Base-by-base conservation (phyloP, 2,113 vertebrate species). In the Mesoclemmys tuberculata region DNA sequence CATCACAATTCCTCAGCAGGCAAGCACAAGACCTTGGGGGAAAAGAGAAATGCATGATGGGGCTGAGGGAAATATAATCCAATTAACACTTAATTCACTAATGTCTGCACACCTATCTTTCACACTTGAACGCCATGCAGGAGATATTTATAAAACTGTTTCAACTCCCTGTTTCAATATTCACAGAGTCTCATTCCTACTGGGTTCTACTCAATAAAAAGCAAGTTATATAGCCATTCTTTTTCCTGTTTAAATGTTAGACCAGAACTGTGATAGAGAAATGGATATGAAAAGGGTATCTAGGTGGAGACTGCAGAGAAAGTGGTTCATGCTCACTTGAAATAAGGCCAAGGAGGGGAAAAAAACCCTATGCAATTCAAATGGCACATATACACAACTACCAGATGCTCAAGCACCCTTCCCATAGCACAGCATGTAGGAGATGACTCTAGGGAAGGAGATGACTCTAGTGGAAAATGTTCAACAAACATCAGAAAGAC, bases 51-150 rank as follows among this genome's bases (percentile, higher is more conserved):
- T 61, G 18, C 54, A 85, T 89, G 92, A 85, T 29, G 51, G 46
- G 41, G 31, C 55, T 82, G 38, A 85, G 44, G 48, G 46, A 87
- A 96, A 91, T 71, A 89, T 56, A 97, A 95, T 81, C 49, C 55
- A 96, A 95, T 97, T 96, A 97, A 93, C 94, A 96, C 31, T 93
- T 93, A 88, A 61, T 91, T 94, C 14, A 88, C 29, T 82, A 89
- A 81, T 64, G 22, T 51, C n/a, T 96, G 44, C 91, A 95, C 31
- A 49, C 0, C 5, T 71, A 79, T 44, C 31, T 80, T 81, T 90
- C 94, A 93, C 44, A 78, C 46, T 31, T 94, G 26, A 4, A 0
- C 44, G 81, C 81, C 64, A 97, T 79, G 16, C 16, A 95, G 83
- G 1, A 93, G n/a, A 94, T 61, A 95, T 5, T 64, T 48, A 19